Evolutionary conservation across 2,797 vertebrate genomes (phyloP).

Genomic region (Lates japonicus): DNA sequence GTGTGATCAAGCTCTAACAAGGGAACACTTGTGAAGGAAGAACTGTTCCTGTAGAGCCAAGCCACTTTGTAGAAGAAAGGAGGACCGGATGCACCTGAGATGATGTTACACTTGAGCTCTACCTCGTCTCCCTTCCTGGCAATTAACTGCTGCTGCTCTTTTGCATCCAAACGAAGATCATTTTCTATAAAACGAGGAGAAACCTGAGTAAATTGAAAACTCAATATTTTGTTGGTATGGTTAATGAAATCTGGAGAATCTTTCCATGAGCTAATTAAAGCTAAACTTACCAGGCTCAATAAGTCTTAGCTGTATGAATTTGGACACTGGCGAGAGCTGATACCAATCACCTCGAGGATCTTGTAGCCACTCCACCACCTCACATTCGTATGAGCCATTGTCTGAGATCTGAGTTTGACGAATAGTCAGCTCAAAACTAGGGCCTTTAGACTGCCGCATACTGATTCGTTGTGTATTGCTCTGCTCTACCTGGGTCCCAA

Average conservation of each 20-base stretch:
- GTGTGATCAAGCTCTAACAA: slow-evolving; percentile 65
- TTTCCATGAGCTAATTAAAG: neutral
- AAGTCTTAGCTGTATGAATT: slow-evolving; percentile 56
- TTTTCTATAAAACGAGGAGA: slow-evolving; percentile 41
- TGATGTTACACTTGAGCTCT: slow-evolving; percentile 60
- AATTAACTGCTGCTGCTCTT: neutral
- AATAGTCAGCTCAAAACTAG: slow-evolving; percentile 84
- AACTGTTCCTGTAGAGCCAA: slow-evolving; percentile 55
- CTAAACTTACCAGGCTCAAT: slow-evolving; percentile 72
- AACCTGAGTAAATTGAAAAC: neutral
- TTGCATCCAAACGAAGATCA: slow-evolving; percentile 44
- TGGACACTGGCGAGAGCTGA: slow-evolving; percentile 48
- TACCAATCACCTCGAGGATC: slow-evolving; percentile 80
- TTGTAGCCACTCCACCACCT: slow-evolving; percentile 83
- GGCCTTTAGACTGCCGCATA: slow-evolving; percentile 62
- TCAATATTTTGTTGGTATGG: accelerated
- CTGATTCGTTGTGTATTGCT: slow-evolving; percentile 71
- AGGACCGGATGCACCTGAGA: slow-evolving; percentile 34
- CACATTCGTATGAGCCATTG: slow-evolving; percentile 75
- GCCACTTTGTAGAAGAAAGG: slow-evolving; percentile 58
- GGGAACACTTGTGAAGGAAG: neutral
- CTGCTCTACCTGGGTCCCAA: slow-evolving; percentile 43
- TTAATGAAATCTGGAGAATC: neutral
- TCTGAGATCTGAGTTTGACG: slow-evolving; percentile 74
- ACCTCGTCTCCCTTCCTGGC: slow-evolving; percentile 49